Percentiles rank a stretch among this genome's conserved stretches.
These are phyloP conservation scores for Blastomussa wellsi DNA, from an alignment of 92 coral and sea anemone species.

Conservation along the genomic window DNA sequence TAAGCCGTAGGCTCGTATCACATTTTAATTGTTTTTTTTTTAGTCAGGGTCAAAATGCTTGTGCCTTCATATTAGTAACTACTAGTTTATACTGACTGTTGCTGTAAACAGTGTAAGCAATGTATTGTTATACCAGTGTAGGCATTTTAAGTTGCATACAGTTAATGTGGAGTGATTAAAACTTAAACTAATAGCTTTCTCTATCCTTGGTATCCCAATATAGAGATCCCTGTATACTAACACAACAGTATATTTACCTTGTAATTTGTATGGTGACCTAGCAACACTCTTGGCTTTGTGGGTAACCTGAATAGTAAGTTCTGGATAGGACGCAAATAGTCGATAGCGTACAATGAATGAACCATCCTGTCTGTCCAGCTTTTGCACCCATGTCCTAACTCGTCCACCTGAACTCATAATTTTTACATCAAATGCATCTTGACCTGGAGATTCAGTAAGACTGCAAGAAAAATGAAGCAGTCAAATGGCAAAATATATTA, in stretches of 20 bases:
- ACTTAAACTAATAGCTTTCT: no score
- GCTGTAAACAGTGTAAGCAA: no score
- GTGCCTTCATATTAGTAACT: no score
- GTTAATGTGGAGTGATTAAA: no score
- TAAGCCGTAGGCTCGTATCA: no score
- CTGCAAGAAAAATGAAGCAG: constrained; percentile 35
- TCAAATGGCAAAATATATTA: background rate
- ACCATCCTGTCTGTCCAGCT: constrained; percentile 93
- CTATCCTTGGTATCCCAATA: no score
- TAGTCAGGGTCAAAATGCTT: no score
- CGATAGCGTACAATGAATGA: constrained; percentile 93
- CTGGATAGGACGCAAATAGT: constrained; percentile 80
- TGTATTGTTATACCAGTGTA: no score
- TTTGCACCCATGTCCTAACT: constrained; percentile 91
- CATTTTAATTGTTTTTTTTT: no score
- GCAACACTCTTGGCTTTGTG: constrained; percentile 85
- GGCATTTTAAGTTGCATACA: no score
- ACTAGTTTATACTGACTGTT: no score
- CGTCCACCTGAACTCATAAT: constrained; percentile 69
- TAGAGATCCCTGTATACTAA: background rate
- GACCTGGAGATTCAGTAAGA: constrained; percentile 90
- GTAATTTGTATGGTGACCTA: constrained; percentile 79
- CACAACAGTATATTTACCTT: constrained; percentile 53
- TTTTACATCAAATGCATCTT: constrained; percentile 78
- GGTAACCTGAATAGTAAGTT: constrained; percentile 74